Evolutionary conservation across 2,888 invertebrate species (phyloP).

Genomic region (Lithodes maja): DNA sequence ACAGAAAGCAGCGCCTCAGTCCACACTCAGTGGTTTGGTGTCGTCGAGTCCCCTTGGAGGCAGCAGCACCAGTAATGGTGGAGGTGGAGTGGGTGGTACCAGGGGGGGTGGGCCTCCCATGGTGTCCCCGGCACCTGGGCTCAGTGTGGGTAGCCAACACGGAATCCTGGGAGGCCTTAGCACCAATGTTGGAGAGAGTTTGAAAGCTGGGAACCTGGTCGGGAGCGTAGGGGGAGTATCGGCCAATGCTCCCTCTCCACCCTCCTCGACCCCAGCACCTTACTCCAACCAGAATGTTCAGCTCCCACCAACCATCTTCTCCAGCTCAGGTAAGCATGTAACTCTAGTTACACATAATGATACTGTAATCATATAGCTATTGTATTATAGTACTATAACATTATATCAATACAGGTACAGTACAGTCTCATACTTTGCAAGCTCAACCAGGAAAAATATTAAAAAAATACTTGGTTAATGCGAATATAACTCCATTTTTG

Average conservation of each 20-base stretch:
- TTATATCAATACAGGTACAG: too few species aligned
- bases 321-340: constrained; percentile 47
- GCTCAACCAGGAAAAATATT: too few species aligned
- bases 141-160: constrained; percentile 58
- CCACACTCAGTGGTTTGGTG: constrained; percentile 60
- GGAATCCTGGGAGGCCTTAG: constrained; percentile 62
- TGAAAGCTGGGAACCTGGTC: constrained; percentile 61
- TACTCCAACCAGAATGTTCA: constrained; percentile 55
- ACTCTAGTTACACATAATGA: not conserved
- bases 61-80: constrained; percentile 77
- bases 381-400: too few species aligned
- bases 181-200: constrained; percentile 65
- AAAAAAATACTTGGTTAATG: too few species aligned
- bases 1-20: constrained; percentile 72
- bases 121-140: constrained; percentile 52
- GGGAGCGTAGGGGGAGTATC: constrained; percentile 44
- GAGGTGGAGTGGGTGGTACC: constrained; percentile 76
- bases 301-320: constrained; percentile 60
- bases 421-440: too few species aligned
- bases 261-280: constrained; percentile 53
- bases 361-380: too few species aligned
- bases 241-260: constrained; percentile 39
- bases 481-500: too few species aligned
- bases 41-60: constrained; percentile 43
- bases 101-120: constrained; percentile 55